Conservation (phyloP, 35 echinoderm and acorn worm genomes). For the Apostichopus parvimensis region DNA sequence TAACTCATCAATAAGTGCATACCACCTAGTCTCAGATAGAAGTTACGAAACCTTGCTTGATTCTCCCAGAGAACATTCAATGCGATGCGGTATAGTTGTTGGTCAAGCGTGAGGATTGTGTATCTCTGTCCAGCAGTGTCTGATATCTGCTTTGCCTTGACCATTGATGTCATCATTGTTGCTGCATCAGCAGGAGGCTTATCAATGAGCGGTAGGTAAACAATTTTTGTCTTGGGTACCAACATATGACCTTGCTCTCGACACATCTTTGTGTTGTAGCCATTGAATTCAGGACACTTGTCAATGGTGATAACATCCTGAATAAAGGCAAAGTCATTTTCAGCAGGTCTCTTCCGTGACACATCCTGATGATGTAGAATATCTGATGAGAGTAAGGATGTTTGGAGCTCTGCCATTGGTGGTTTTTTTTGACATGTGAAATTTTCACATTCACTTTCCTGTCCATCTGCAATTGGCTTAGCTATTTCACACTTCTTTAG, state of each 20-base stretch:
- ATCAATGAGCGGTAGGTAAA: slow-evolving; percentile 68
- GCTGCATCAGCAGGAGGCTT: slow-evolving; percentile 58
- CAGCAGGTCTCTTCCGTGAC: slow-evolving; percentile 52
- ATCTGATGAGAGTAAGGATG: not conserved
- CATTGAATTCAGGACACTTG: slow-evolving; percentile 56
- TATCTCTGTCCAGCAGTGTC: slow-evolving; percentile 21
- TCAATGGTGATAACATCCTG: slow-evolving; percentile 32
- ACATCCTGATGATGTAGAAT: slow-evolving; percentile 43
- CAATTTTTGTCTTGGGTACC: slow-evolving; percentile 56
- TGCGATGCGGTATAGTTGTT: slow-evolving; percentile 63
- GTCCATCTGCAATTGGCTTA: too few relatives aligned
- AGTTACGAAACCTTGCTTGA: slow-evolving; percentile 25
- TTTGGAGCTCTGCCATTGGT: too few relatives aligned
- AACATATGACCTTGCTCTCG: slow-evolving; percentile 17
- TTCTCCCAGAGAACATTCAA: slow-evolving; percentile 68
- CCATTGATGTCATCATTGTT: slow-evolving; percentile 70
- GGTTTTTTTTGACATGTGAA: too few relatives aligned
- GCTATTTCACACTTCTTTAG: too few relatives aligned
- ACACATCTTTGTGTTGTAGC: slow-evolving; percentile 53
- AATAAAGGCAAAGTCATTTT: slow-evolving; percentile 41
- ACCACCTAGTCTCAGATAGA: slow-evolving; percentile 44
- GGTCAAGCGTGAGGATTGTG: slow-evolving; percentile 65
- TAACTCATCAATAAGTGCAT: not conserved
- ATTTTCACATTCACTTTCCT: too few relatives aligned
- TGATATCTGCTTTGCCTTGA: slow-evolving; percentile 39